Conservation (phyloP, 1,140 invertebrate species). For the Drosophila willistoni region DNA sequence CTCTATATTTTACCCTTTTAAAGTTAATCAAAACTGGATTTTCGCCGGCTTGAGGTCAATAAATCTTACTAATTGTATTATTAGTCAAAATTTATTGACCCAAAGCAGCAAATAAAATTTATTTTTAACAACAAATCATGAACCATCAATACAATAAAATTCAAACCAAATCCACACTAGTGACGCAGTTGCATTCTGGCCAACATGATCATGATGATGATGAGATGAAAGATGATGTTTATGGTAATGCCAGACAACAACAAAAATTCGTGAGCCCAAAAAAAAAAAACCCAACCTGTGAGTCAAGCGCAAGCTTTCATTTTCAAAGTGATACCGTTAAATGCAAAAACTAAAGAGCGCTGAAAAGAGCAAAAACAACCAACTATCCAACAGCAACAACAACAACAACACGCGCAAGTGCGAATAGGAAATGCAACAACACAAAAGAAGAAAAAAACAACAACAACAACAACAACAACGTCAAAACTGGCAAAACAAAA, state of each 20-base stretch:
- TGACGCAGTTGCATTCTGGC: conserved; percentile 74
- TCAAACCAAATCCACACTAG: conserved; percentile 22
- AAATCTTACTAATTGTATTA: too few relatives aligned
- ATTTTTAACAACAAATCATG: conserved; percentile 48
- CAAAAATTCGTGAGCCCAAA: conserved; percentile 62
- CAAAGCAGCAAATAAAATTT: too few relatives aligned
- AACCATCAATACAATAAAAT: conserved; percentile 48
- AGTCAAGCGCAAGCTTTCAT: conserved; percentile 69
- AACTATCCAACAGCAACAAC: conserved; percentile 49
- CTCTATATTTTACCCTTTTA: too few relatives aligned
- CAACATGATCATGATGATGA: conserved; percentile 51
- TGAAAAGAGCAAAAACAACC: conserved; percentile 52
- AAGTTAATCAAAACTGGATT: too few relatives aligned
- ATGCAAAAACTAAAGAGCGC: conserved; percentile 54
- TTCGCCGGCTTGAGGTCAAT: too few relatives aligned
- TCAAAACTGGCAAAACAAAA: conserved; percentile 53
- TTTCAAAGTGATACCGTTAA: conserved; percentile 80
- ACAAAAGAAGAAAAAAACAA: conserved; percentile 42
- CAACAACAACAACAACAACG: not conserved
- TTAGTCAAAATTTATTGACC: too few relatives aligned
- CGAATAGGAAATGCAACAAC: conserved; percentile 76
- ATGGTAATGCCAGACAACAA: conserved; percentile 49
- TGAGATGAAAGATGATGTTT: conserved; percentile 59
- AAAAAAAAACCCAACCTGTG: conserved; percentile 70
- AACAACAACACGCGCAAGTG: conserved; percentile 60